These are phyloP conservation scores for Tuberolachnus salignus DNA, from an alignment of 2,888 invertebrate genomes.

Conservation along the genomic window DNA sequence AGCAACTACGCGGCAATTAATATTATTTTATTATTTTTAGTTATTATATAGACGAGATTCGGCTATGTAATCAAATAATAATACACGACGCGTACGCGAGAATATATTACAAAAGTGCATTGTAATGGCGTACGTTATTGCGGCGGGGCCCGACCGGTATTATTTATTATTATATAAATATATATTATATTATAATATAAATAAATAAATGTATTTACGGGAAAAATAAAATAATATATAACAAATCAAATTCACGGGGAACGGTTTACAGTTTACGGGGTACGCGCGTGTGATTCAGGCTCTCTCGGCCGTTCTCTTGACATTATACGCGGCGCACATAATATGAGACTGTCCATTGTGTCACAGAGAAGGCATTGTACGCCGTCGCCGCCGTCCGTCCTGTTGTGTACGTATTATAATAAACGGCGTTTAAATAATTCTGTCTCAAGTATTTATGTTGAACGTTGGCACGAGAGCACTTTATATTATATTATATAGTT, in stretches of 20 bases:
- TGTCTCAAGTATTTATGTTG: slow-evolving; percentile 44
- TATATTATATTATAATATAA: slow-evolving; percentile 10
- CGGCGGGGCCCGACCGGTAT: slow-evolving; percentile 20
- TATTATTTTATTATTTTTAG: too few species aligned
- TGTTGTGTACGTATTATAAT: slow-evolving; percentile 4
- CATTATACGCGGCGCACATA: slow-evolving; percentile 22
- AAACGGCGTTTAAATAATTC: slow-evolving; percentile 49
- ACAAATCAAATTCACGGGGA: slow-evolving; percentile 38
- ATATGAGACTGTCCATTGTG: slow-evolving; percentile 48
- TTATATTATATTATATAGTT: neutral
- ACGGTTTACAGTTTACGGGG: slow-evolving; percentile 20
- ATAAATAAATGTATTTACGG: too few species aligned
- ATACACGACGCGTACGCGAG: too few species aligned
- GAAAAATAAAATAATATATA: slow-evolving; percentile 18
- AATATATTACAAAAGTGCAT: too few species aligned
- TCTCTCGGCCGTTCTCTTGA: slow-evolving; percentile 39
- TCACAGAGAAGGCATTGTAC: slow-evolving; percentile 42
- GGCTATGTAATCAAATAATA: too few species aligned
- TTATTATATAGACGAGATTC: too few species aligned
- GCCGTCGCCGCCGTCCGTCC: neutral
- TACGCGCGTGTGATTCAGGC: slow-evolving; percentile 12
- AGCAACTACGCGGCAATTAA: too few species aligned
- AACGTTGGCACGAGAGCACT: slow-evolving; percentile 32
- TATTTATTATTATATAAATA: slow-evolving; percentile 1
- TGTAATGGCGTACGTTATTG: too few species aligned